Evolutionary conservation across 2,113 vertebrate genomes (phyloP).

Genomic region (Poeciliopsis retropinna): DNA sequence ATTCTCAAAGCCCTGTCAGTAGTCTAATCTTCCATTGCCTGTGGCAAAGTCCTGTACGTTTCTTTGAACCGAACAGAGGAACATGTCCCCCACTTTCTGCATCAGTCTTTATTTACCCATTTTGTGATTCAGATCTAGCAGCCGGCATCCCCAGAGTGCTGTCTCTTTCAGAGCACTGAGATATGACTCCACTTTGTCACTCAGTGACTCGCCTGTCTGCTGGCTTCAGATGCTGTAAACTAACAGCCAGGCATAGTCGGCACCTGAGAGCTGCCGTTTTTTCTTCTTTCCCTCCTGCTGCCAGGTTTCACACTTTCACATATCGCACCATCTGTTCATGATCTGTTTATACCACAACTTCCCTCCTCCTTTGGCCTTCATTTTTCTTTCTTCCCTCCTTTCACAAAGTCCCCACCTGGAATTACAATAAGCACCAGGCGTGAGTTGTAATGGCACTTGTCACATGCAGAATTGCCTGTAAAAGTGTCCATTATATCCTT

Average conservation of each 20-base stretch:
- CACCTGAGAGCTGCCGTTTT: conserved; percentile 50
- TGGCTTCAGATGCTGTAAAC: conserved; percentile 67
- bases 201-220: conserved; percentile 61
- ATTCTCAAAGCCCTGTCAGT: conserved; percentile 16
- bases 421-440: conserved; percentile 55
- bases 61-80: conserved; percentile 48
- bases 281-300: conserved; percentile 42
- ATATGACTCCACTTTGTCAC: conserved; percentile 74
- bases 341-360: conserved; percentile 71
- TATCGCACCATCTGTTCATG: conserved; percentile 74
- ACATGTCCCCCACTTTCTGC: conserved; percentile 28
- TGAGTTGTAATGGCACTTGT: conserved; percentile 11
- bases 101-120: conserved; percentile 66
- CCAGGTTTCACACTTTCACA: conserved; percentile 66
- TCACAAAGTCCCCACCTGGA: conserved; percentile 47
- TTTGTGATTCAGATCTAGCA: conserved; percentile 64
- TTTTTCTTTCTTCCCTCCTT: conserved; percentile 44
- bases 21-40: conserved; percentile 38
- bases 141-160: conserved; percentile 54
- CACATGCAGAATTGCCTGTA: conserved; percentile 40
- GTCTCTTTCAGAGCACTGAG: conserved; percentile 59
- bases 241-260: conserved; percentile 55
- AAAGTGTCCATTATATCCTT: conserved; percentile 11
- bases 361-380: conserved; percentile 30
- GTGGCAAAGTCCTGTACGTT: conserved; percentile 34